These are phyloP conservation scores for Pachyuromys duprasi DNA, from an alignment of 2,797 vertebrate genomes.

Conservation along the genomic window DNA sequence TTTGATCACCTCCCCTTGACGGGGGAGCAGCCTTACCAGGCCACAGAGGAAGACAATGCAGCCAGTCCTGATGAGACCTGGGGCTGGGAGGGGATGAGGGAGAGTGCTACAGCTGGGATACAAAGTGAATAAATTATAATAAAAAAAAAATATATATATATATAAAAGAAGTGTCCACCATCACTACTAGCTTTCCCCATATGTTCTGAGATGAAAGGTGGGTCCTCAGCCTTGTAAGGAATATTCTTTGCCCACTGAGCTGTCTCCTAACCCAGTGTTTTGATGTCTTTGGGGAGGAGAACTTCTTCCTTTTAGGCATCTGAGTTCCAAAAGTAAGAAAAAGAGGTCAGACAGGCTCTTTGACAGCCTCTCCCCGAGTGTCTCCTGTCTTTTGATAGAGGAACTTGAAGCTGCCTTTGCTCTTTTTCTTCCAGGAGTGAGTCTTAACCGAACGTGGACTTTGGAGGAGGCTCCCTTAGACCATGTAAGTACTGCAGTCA, in stretches of 20 bases:
- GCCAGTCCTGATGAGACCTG: no score
- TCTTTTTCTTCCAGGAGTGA: constrained; percentile 62
- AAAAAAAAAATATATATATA: no score
- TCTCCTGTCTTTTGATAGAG: constrained; percentile 26
- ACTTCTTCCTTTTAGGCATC: neutral
- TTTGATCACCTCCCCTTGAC: no score
- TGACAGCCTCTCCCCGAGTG: neutral
- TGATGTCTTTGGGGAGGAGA: neutral
- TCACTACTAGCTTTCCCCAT: neutral
- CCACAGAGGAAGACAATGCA: no score
- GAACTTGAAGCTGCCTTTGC: constrained; percentile 58
- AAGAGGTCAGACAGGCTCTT: constrained; percentile 29
- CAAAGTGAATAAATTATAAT: no score
- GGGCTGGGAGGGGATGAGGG: no score
- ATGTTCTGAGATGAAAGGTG: neutral
- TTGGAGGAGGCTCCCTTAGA: neutral
- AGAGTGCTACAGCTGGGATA: no score
- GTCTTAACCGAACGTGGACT: constrained; percentile 23
- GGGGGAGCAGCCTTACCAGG: no score
- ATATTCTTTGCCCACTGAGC: neutral
- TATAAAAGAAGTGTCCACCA: no score
- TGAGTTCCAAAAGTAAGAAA: constrained; percentile 51
- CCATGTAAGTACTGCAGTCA: constrained; percentile 6
- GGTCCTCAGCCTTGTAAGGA: neutral
- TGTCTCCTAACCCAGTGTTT: constrained; percentile 9